Conservation (phyloP, 2,797 vertebrate genomes). For the Dromococcyx pavoninus region DNA sequence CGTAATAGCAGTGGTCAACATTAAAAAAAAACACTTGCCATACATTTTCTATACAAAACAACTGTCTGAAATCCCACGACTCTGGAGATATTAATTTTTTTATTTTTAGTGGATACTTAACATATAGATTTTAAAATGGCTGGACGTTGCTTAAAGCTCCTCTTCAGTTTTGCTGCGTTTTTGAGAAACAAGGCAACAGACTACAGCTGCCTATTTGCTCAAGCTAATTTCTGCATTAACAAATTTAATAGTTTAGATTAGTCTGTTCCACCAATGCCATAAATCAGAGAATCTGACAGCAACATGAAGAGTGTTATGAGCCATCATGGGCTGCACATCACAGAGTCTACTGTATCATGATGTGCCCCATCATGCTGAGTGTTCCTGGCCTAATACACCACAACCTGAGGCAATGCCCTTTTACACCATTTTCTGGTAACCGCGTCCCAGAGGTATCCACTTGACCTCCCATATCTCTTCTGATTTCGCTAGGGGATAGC, state of each 20-base stretch:
- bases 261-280: background rate
- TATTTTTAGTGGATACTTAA: background rate
- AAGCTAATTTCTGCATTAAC: background rate
- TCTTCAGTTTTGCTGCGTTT: background rate
- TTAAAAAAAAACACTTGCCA: background rate
- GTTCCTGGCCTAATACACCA: background rate
- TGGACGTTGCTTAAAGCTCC: background rate
- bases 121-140: background rate
- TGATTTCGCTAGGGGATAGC: background rate
- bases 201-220: background rate
- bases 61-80: background rate
- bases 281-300: background rate
- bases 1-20: background rate
- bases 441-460: background rate
- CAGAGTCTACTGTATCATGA: too few species aligned
- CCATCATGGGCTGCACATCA: background rate
- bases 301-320: background rate
- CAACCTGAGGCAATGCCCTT: background rate
- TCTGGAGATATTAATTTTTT: background rate
- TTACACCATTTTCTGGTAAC: background rate
- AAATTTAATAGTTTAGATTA: background rate
- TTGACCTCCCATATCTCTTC: background rate
- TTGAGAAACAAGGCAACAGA: background rate
- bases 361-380: fast-evolving
- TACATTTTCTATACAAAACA: background rate